Evolutionary conservation across 2,113 vertebrate genomes (phyloP).

Genomic region (Paracanthobrama guichenoti): DNA sequence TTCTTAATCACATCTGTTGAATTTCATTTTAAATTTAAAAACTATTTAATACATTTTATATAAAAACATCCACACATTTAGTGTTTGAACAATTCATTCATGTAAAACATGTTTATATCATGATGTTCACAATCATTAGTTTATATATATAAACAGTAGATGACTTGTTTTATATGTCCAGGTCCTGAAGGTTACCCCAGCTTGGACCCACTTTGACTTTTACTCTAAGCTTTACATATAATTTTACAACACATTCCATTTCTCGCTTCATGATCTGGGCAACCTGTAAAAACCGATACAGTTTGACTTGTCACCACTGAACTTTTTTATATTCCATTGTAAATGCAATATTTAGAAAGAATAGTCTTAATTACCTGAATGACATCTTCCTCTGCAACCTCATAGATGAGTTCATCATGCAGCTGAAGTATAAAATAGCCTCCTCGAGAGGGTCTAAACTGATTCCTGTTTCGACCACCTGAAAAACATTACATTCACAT

Average conservation of each 20-base stretch:
- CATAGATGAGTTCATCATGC: constrained; percentile 95
- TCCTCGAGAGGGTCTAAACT: constrained; percentile 69
- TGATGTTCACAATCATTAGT: neutral
- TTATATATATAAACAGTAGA: neutral
- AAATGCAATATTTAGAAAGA: neutral
- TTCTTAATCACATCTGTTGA: neutral
- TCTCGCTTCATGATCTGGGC: constrained; percentile 93
- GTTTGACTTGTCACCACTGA: neutral
- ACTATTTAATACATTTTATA: neutral
- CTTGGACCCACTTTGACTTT: constrained; percentile 91
- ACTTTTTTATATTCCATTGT: neutral
- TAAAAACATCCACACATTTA: neutral
- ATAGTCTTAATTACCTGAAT: constrained; percentile 81
- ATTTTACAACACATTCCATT: constrained; percentile 89
- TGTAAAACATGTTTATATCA: neutral
- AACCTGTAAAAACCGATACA: constrained; percentile 74
- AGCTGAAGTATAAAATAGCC: constrained; percentile 93
- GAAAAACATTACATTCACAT: neutral
- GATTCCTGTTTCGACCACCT: constrained; percentile 36
- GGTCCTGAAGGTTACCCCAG: constrained; percentile 90
- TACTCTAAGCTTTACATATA: constrained; percentile 86
- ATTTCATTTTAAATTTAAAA: constrained; percentile 5
- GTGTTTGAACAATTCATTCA: neutral
- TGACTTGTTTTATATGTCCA: constrained; percentile 76
- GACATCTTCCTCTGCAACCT: constrained; percentile 86